Conservation (phyloP, 2,797 vertebrate species). For the Podargus strigoides region DNA sequence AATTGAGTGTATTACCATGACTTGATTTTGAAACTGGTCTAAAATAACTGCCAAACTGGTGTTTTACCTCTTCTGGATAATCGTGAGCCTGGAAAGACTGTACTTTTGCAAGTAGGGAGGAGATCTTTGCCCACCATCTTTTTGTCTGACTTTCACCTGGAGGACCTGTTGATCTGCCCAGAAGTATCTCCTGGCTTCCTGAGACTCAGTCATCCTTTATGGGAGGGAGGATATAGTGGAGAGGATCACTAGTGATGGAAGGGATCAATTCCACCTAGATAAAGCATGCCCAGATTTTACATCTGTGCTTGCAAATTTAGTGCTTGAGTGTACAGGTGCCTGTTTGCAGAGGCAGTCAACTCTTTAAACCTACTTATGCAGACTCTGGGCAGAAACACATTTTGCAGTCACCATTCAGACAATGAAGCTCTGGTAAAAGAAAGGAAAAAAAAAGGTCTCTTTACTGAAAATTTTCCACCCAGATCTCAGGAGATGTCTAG, state of each 20-base stretch:
- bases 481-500: conserved; percentile 24
- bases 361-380: background rate
- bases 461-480: conserved; percentile 24
- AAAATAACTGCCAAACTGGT: background rate
- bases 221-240: background rate
- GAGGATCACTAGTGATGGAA: background rate
- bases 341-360: background rate
- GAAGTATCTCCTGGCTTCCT: background rate
- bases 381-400: background rate
- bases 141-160: background rate
- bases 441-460: background rate
- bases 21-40: background rate
- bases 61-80: background rate
- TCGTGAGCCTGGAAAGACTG: background rate
- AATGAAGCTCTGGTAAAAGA: background rate
- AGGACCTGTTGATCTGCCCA: background rate
- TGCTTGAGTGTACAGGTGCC: background rate
- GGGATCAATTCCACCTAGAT: background rate
- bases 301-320: background rate
- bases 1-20: background rate
- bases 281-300: background rate
- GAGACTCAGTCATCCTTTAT: rapidly evolving
- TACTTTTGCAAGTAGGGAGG: background rate
- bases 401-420: background rate
- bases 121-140: background rate